These are phyloP conservation scores for Isichthys henryi DNA, from an alignment of 2,113 vertebrate genomes.

Conservation along the genomic window DNA sequence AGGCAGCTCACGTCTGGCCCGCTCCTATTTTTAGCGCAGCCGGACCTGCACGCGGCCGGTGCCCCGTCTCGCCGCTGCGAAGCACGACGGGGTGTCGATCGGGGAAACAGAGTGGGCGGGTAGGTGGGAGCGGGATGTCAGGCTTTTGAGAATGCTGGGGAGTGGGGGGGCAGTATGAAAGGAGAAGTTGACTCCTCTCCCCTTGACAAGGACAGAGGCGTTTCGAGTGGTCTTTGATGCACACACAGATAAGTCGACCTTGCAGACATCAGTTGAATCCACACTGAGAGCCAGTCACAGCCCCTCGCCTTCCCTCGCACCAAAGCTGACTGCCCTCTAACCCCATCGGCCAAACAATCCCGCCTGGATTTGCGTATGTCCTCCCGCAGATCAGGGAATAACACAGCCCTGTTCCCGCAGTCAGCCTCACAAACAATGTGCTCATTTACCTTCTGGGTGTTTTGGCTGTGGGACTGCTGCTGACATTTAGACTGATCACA, in stretches of 20 bases:
- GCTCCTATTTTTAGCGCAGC: constrained; percentile 19
- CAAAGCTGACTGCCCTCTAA: neutral
- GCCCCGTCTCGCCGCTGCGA: neutral
- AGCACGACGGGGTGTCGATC: neutral
- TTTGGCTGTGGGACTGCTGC: neutral
- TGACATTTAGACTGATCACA: constrained; percentile 12
- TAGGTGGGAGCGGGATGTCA: neutral
- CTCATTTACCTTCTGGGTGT: neutral
- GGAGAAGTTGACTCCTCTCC: neutral
- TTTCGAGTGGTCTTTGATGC: neutral
- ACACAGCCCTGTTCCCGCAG: neutral
- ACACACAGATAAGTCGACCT: neutral
- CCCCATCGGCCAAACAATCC: neutral
- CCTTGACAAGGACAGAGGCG: neutral
- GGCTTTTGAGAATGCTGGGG: neutral
- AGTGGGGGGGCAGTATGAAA: neutral
- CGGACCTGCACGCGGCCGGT: constrained; percentile 7
- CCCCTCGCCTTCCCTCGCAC: neutral
- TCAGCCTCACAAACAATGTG: neutral
- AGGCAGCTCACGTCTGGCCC: constrained; percentile 20
- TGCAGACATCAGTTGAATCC: neutral
- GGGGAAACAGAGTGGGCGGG: neutral
- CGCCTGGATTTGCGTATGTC: neutral
- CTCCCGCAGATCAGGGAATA: neutral
- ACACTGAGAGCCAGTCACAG: neutral